Base-by-base conservation (phyloP, 2,113 vertebrate genomes). In the Lamprologus callipterus region DNA sequence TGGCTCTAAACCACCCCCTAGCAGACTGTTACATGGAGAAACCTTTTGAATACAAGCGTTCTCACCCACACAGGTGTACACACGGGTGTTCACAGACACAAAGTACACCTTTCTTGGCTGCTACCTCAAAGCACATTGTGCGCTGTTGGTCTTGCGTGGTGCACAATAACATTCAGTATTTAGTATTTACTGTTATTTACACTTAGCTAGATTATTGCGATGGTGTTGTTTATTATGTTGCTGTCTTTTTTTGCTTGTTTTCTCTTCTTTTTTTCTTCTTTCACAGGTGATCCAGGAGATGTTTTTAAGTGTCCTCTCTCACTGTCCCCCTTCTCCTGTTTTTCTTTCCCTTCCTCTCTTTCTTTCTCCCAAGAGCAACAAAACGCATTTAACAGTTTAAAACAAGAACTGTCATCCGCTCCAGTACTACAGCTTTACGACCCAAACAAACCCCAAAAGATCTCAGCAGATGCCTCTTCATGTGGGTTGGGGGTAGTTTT, bases 381-480 rank as follows among this genome's bases (percentile, higher is more conserved):
- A 17, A 49, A 49, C 7, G 0, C 1, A 0, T 49, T 49, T 49
- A 3, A 0, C 16, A 49, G 47, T 17, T 49, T 17, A 8, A 49
- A 3, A 17, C 0, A 0, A 49, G 47, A 49, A 49, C 7, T 49
- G 4, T 17, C 45, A 47, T 47, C 45, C 0, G 7, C 14, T 0
- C 14, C 45, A 17, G 45, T 47, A 47, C 45, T 16, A 0, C 45
- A 0, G 45, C 14, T 47, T 16, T 47, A 47, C 45, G 0, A 47
- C 14, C 14, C 45, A 47, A 47, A 2, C 14, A 47, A 16, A 47
- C 45, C 45, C 45, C 45, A 8, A 47, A 47, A 47, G 14, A 47
- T 47, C 45, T 16, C 45, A 0, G 14, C 7, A 8, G 45, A 47
- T 47, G 45, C 45, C 45, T 47, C 45, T 47, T 47, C 4, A 4